Percentiles rank a stretch among this genome's conserved stretches.
Conservation (phyloP, 2,113 vertebrate genomes). For the Psittacara wagleri region DNA sequence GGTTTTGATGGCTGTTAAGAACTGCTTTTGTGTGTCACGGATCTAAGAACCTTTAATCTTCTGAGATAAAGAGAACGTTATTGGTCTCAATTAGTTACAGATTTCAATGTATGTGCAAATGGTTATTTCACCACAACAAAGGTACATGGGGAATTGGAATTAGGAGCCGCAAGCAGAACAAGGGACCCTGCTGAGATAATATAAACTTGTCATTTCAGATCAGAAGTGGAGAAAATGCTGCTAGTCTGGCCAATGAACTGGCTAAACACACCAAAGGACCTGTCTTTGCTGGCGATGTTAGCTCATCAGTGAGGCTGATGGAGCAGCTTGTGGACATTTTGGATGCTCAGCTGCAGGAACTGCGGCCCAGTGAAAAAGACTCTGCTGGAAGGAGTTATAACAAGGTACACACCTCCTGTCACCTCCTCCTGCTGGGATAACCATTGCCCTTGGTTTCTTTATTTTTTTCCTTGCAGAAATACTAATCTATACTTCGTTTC, state of each 20-base stretch:
- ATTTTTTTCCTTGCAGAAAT: not conserved
- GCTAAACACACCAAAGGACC: slow-evolving; percentile 95
- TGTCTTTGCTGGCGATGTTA: slow-evolving; percentile 94
- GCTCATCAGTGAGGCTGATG: slow-evolving; percentile 95
- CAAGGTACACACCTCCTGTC: slow-evolving; percentile 83
- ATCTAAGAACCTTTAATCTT: slow-evolving; percentile 76
- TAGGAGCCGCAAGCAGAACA: slow-evolving; percentile 56
- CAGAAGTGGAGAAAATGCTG: slow-evolving; percentile 95
- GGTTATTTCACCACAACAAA: slow-evolving; percentile 75
- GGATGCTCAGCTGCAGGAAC: slow-evolving; percentile 94
- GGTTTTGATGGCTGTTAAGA: slow-evolving; percentile 60
- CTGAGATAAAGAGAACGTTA: slow-evolving; percentile 73
- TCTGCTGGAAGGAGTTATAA: slow-evolving; percentile 94
- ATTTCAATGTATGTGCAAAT: slow-evolving; percentile 73
- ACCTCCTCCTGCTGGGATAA: slow-evolving; percentile 28
- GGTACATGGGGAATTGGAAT: slow-evolving; percentile 38
- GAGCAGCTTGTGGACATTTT: slow-evolving; percentile 97
- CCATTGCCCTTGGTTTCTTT: not conserved
- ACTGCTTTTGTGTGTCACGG: slow-evolving; percentile 59
- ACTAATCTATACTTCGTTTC: slow-evolving; percentile 11
- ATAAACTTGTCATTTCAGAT: slow-evolving; percentile 85
- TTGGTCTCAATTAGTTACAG: slow-evolving; percentile 78
- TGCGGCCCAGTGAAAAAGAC: slow-evolving; percentile 91
- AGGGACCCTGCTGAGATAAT: slow-evolving; percentile 73
- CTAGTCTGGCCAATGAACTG: slow-evolving; percentile 95